Conservation (phyloP, 2,797 vertebrate genomes). For the Catamblyrhynchus diadema region DNA sequence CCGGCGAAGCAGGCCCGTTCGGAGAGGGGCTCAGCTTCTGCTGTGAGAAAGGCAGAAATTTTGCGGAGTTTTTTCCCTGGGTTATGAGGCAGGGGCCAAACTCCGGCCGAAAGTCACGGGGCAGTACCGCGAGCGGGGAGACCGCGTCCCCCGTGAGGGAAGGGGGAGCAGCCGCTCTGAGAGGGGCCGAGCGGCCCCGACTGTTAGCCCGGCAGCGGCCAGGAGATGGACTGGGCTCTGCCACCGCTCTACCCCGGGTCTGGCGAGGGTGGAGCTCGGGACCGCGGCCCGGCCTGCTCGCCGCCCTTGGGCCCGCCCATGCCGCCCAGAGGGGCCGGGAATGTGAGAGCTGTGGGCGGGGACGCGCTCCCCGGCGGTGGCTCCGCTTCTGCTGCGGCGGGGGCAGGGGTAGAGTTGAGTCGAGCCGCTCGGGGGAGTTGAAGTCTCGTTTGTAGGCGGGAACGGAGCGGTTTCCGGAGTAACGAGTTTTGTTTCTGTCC, state of each 20-base stretch:
- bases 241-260: rapidly evolving
- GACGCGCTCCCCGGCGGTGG: not conserved
- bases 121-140: not conserved
- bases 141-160: not conserved
- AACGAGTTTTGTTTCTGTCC: too few relatives aligned
- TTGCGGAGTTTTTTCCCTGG: not conserved
- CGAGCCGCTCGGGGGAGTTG: not conserved
- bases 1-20: not conserved
- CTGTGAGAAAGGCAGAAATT: not conserved
- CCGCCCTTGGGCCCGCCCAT: too few relatives aligned
- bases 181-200: not conserved
- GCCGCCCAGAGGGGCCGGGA: not conserved
- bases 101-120: not conserved
- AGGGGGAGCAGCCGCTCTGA: not conserved
- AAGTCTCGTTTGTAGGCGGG: not conserved
- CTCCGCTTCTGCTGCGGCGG: not conserved
- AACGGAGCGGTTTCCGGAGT: not conserved
- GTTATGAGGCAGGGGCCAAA: not conserved
- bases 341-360: not conserved
- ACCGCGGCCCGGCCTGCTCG: not conserved
- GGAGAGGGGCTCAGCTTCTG: not conserved
- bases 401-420: not conserved
- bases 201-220: not conserved
- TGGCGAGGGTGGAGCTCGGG: too few relatives aligned
- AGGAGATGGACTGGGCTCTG: too few relatives aligned